These are phyloP conservation scores for Anagyrus pseudococci DNA, from an alignment of 2,888 invertebrate genomes.

Conservation along the genomic window DNA sequence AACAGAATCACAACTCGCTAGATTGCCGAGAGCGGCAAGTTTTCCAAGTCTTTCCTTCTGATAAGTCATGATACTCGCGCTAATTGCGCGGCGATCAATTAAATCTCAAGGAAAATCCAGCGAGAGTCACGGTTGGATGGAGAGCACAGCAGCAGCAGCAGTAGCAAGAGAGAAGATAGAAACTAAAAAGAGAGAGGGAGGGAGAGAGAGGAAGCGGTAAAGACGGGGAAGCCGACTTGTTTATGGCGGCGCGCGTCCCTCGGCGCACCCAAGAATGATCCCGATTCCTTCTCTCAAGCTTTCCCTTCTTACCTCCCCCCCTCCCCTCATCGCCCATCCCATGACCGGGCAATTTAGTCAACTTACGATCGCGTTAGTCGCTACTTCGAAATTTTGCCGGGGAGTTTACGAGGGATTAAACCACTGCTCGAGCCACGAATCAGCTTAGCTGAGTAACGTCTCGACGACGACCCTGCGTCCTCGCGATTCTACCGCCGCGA, in stretches of 20 bases:
- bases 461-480: no score
- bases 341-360: conserved; percentile 38
- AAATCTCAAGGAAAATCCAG: conserved; percentile 28
- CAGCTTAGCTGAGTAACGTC: conserved; percentile 45
- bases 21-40: no score
- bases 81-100: conserved; percentile 30
- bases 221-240: no score
- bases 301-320: no score
- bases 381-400: conserved; percentile 42
- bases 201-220: conserved; percentile 1
- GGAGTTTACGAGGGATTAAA: conserved; percentile 51
- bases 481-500: no score
- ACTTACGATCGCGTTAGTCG: conserved; percentile 39
- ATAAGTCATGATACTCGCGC: conserved; percentile 12
- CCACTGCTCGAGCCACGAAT: conserved; percentile 45
- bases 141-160: no score
- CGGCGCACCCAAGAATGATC: conserved; percentile 33
- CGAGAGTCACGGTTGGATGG: neutral
- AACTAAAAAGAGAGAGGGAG: conserved; percentile 8
- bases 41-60: no score
- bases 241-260: conserved; percentile 7
- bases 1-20: no score
- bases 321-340: no score
- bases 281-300: conserved; percentile 15
- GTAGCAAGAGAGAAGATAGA: neutral